A percentile compares a stretch with the other conserved stretches of the same genome.
Evolutionary conservation across 2,797 vertebrate genomes (phyloP).

Genomic region (Diceros bicornis): DNA sequence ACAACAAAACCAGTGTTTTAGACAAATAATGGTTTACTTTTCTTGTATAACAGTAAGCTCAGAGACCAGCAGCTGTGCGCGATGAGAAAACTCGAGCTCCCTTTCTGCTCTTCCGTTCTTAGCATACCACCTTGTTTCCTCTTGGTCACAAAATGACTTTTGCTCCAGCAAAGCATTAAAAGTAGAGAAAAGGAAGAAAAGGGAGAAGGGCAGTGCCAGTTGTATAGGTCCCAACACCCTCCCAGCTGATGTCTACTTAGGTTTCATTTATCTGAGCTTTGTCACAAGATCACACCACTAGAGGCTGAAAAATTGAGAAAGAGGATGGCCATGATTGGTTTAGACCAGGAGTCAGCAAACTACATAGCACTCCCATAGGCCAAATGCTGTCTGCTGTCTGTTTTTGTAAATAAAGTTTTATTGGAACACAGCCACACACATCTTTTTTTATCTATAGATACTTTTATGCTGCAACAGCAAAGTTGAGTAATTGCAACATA

Average conservation of each 20-base stretch:
- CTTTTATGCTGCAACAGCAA: neutral
- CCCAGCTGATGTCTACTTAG: neutral
- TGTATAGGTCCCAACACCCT: neutral
- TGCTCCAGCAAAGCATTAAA: neutral
- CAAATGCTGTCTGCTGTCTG: neutral
- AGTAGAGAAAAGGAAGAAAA: neutral
- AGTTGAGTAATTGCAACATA: neutral
- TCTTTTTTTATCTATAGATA: neutral
- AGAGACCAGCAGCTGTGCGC: neutral
- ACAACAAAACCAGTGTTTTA: neutral
- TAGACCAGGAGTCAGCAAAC: neutral
- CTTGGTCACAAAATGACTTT: neutral
- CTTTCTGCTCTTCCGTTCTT: neutral
- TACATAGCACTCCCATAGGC: rapidly evolving
- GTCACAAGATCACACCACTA: neutral
- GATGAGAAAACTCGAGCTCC: neutral
- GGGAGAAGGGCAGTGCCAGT: neutral
- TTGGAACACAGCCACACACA: neutral
- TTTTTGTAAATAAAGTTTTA: constrained; percentile 33
- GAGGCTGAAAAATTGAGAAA: neutral
- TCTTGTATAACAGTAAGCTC: neutral
- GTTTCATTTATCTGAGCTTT: neutral
- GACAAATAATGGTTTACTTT: neutral
- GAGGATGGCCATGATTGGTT: neutral
- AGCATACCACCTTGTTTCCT: neutral